These are phyloP conservation scores for Apis dorsata DNA, from an alignment of 1,140 invertebrate genomes.

Conservation along the genomic window DNA sequence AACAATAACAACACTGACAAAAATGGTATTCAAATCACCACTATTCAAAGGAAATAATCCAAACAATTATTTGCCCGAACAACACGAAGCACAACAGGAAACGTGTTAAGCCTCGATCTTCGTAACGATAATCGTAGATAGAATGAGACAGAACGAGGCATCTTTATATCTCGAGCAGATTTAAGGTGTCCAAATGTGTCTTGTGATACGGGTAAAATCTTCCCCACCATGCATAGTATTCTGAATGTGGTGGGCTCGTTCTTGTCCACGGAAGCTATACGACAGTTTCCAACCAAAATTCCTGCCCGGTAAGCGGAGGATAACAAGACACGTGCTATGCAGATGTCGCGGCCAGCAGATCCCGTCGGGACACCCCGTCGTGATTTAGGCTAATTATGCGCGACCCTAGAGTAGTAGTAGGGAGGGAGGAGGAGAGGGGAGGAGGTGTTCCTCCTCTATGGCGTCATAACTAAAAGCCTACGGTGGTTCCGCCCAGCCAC, in stretches of 20 bases:
- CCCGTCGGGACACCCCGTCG: constrained; percentile 52
- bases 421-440: background rate
- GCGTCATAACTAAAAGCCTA: constrained; percentile 50
- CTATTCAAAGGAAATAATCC: background rate
- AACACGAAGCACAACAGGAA: too few relatives aligned
- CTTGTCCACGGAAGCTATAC: constrained; percentile 1
- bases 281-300: constrained; percentile 33
- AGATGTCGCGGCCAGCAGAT: constrained; percentile 64
- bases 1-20: too few relatives aligned
- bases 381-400: constrained; percentile 74
- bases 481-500: constrained; percentile 8
- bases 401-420: constrained; percentile 13
- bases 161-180: background rate
- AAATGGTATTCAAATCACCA: background rate
- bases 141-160: background rate
- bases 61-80: background rate
- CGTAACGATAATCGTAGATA: constrained; percentile 12
- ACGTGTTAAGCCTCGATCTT: constrained; percentile 15
- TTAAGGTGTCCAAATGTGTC: constrained; percentile 10
- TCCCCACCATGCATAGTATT: constrained; percentile 43
- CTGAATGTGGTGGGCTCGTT: constrained; percentile 2
- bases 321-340: constrained; percentile 70
- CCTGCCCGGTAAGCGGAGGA: constrained; percentile 13
- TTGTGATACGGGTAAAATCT: background rate
- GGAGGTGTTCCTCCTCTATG: constrained; percentile 32